phyloP scores from a whole-genome alignment of 2,113 vertebrate species.

The Mastomys coucha region DNA sequence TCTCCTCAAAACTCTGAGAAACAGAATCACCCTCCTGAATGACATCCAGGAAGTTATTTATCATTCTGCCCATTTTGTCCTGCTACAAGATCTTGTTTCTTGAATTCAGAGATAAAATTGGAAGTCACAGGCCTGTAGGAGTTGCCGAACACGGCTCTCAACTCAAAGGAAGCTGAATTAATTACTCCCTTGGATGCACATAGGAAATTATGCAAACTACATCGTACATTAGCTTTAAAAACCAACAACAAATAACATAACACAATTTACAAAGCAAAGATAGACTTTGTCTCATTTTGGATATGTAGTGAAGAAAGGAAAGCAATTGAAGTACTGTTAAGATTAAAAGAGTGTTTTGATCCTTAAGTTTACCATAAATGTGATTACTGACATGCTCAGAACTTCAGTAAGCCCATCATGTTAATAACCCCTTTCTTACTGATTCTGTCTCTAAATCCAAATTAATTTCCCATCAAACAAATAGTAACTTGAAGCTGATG shows the following conservation, averaged over 20 bases:
- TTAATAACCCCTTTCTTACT: slow-evolving; percentile 29
- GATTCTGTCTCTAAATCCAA: background rate
- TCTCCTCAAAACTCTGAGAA: background rate
- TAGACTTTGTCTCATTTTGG: background rate
- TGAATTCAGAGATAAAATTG: slow-evolving; percentile 64
- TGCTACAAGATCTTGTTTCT: slow-evolving; percentile 27
- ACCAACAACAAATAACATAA: slow-evolving; percentile 6
- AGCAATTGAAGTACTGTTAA: slow-evolving; percentile 30
- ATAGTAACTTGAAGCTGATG: background rate
- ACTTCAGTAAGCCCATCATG: background rate
- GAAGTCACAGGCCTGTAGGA: slow-evolving; percentile 55
- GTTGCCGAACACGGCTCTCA: slow-evolving; percentile 31
- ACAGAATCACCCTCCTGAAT: background rate
- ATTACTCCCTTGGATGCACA: slow-evolving; percentile 51
- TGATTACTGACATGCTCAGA: slow-evolving; percentile 38
- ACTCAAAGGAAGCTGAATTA: slow-evolving; percentile 42
- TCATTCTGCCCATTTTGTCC: background rate
- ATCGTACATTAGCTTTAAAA: slow-evolving; percentile 41
- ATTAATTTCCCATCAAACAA: slow-evolving; percentile 22
- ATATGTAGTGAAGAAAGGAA: slow-evolving; percentile 13
- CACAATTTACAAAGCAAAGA: slow-evolving; percentile 47
- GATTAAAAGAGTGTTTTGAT: slow-evolving; percentile 27
- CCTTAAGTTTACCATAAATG: background rate
- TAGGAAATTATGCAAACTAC: background rate
- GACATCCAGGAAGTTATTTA: background rate